Evolutionary conservation across 2,888 invertebrate genomes (phyloP).

Genomic region (Epistrophella euchroma): DNA sequence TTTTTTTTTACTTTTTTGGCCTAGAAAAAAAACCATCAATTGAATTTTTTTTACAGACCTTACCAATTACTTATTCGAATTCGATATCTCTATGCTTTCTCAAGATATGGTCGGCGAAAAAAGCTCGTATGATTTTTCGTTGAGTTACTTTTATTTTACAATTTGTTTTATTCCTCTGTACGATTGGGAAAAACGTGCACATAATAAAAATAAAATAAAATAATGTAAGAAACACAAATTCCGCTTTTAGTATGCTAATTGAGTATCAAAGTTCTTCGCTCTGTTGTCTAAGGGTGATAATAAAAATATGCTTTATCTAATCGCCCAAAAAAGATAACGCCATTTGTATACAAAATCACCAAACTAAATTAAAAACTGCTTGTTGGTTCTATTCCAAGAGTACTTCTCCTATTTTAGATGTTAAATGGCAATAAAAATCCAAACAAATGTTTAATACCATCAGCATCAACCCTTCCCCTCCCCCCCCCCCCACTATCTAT

Average conservation of each 20-base stretch:
- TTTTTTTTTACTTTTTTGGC: no score
- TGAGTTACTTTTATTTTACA: no score
- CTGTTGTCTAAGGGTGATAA: conserved; percentile 10
- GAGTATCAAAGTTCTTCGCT: not conserved
- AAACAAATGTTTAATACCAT: conserved; percentile 15
- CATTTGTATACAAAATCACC: conserved; percentile 25
- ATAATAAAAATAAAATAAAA: no score
- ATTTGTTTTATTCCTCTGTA: no score
- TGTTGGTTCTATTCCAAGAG: conserved; percentile 63
- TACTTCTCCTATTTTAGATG: conserved; percentile 35
- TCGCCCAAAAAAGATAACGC: conserved; percentile 36
- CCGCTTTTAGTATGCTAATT: no score
- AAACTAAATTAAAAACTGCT: conserved; percentile 35
- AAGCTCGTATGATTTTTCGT: no score
- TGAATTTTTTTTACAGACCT: no score
- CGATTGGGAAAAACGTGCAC: not conserved
- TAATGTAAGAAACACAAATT: not conserved
- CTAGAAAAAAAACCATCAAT: no score
- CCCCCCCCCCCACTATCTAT: not conserved
- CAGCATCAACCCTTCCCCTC: not conserved
- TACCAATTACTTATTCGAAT: no score
- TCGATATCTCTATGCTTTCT: no score
- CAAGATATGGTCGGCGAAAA: no score
- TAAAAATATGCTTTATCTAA: conserved; percentile 59
- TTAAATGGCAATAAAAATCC: conserved; percentile 61